phyloP scores from a whole-genome alignment of 2,888 invertebrate genomes.

The Sphaeridia pumilis region DNA sequence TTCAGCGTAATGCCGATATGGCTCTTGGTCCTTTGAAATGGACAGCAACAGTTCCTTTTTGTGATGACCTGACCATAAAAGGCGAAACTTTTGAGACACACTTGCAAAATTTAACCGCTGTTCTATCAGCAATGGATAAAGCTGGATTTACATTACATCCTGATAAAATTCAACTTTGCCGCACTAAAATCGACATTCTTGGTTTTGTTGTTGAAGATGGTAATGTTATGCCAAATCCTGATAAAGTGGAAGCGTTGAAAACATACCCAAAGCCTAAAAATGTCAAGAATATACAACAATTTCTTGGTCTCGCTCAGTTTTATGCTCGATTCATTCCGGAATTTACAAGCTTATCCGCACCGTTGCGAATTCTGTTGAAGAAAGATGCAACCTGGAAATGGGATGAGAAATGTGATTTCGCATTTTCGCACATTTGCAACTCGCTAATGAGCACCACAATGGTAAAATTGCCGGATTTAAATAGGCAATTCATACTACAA shows the following conservation, averaged over 20 bases:
- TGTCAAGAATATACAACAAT: constrained; percentile 18
- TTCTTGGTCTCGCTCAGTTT: constrained; percentile 20
- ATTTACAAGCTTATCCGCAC: constrained; percentile 12
- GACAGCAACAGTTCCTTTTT: constrained; percentile 34
- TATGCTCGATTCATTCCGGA: constrained; percentile 19
- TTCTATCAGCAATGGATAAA: constrained; percentile 5
- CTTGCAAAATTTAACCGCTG: constrained; percentile 8
- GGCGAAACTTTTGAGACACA: constrained; percentile 17
- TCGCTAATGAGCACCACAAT: constrained; percentile 20
- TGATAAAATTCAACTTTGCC: constrained; percentile 27
- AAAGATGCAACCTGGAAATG: constrained; percentile 15
- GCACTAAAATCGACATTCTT: constrained; percentile 37
- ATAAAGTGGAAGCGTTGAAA: constrained; percentile 32
- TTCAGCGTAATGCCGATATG: constrained; percentile 38
- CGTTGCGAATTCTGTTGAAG: constrained; percentile 17
- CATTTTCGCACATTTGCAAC: constrained; percentile 12
- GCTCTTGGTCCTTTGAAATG: constrained; percentile 35
- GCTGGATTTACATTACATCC: constrained; percentile 34
- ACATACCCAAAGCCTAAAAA: constrained; percentile 18
- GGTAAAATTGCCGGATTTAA: constrained; percentile 30
- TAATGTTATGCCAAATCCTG: constrained; percentile 38
- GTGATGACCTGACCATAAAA: constrained; percentile 37
- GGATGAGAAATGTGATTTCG: constrained; percentile 7
- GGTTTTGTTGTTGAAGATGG: constrained; percentile 39
- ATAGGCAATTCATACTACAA: constrained; percentile 30